A percentile compares a stretch with the other conserved stretches of the same genome.
Evolutionary conservation across 2,113 vertebrate species (phyloP).

Genomic region (Antigone vipio): DNA sequence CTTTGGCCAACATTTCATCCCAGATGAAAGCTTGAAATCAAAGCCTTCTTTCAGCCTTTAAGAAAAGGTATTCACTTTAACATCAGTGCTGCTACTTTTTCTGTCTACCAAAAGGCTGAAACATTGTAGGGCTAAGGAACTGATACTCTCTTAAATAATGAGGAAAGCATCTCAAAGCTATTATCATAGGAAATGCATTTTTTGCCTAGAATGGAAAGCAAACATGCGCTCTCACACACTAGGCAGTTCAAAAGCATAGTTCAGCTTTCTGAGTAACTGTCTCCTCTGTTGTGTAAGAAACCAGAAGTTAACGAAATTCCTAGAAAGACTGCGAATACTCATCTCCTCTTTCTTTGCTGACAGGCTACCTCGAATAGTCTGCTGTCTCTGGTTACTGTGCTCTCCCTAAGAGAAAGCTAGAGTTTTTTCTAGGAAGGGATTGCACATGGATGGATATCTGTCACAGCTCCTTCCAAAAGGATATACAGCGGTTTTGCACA

Average conservation of each 20-base stretch:
- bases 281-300: background rate
- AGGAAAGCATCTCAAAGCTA: background rate
- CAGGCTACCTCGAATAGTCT: background rate
- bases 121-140: background rate
- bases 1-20: background rate
- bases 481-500: accelerated
- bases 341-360: background rate
- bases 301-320: background rate
- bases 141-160: background rate
- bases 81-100: background rate
- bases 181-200: background rate
- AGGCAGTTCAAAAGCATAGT: background rate
- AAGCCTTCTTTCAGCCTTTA: background rate
- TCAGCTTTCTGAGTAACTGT: background rate
- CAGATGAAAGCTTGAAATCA: background rate
- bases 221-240: background rate
- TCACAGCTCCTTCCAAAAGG: background rate
- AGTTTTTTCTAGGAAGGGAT: background rate
- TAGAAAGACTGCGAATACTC: background rate
- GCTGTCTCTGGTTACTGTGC: background rate
- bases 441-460: background rate
- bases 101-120: background rate
- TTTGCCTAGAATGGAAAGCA: constrained; percentile 1
- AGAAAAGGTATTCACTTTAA: background rate
- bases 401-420: background rate